Conservation (phyloP, 1,140 invertebrate species). For the Eriocheir sinensis region DNA sequence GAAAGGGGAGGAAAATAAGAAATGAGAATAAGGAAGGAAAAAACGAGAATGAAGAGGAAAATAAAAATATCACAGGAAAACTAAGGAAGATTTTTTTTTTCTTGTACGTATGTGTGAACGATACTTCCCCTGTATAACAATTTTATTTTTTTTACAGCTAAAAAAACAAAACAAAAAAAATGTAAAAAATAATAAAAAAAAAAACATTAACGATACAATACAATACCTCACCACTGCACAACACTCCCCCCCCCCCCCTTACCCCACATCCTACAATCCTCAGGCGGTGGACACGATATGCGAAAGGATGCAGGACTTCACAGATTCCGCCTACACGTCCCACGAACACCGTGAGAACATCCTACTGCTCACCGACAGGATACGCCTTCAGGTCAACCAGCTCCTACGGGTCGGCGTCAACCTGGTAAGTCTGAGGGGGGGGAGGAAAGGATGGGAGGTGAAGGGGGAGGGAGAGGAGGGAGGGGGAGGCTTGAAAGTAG, state of each 20-base stretch:
- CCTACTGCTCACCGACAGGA: constrained; percentile 92
- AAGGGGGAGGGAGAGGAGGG: no score
- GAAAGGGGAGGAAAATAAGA: not conserved
- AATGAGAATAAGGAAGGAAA: not conserved
- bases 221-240: not conserved
- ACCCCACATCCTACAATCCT: not conserved
- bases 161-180: no score
- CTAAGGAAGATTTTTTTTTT: no score
- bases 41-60: no score
- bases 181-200: no score
- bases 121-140: no score
- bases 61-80: no score
- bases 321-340: constrained; percentile 98
- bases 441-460: no score
- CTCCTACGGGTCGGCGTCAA: constrained; percentile 91
- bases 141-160: no score
- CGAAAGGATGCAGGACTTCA: constrained; percentile 99
- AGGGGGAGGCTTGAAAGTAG: no score
- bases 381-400: constrained; percentile 92
- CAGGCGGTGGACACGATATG: constrained; percentile 90
- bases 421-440: constrained; percentile 88
- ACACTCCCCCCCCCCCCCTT: not conserved
- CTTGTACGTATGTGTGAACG: no score
- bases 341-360: constrained; percentile 98
- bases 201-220: no score